Percentiles rank a stretch among this genome's conserved stretches.
These are phyloP conservation scores for Hippocampus zosterae DNA, from an alignment of 2,113 vertebrate genomes.

Conservation along the genomic window DNA sequence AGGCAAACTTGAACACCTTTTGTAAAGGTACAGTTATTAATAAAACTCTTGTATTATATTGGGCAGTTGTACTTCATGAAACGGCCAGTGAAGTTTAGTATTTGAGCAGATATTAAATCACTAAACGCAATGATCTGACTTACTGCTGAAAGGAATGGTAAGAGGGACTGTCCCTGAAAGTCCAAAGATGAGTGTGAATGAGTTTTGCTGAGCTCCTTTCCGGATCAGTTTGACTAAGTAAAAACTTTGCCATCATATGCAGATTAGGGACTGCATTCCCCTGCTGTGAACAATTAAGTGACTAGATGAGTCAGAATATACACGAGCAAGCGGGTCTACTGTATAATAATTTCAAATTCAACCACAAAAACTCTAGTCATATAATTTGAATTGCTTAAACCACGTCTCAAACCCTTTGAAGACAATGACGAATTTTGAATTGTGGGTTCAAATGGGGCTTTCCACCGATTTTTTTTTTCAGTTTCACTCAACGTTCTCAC, in stretches of 20 bases:
- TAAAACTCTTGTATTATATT: neutral
- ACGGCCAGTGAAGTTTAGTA: neutral
- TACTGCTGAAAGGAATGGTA: conserved; percentile 18
- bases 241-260: conserved; percentile 1
- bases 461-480: neutral
- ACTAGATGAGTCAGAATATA: neutral
- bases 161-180: conserved; percentile 50
- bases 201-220: conserved; percentile 21
- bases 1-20: neutral
- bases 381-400: neutral
- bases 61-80: neutral
- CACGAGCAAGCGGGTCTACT: neutral
- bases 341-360: neutral
- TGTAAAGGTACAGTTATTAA: neutral
- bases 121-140: conserved; percentile 16
- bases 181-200: conserved; percentile 32
- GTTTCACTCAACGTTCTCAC: neutral
- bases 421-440: neutral
- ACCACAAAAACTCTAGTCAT: neutral
- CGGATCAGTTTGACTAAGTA: conserved; percentile 27
- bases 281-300: neutral
- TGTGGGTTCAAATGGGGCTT: neutral
- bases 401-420: neutral
- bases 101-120: neutral
- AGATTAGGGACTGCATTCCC: conserved; percentile 6